Evolutionary conservation across 2,888 invertebrate species (phyloP).

Genomic region (Diaphora mendica): DNA sequence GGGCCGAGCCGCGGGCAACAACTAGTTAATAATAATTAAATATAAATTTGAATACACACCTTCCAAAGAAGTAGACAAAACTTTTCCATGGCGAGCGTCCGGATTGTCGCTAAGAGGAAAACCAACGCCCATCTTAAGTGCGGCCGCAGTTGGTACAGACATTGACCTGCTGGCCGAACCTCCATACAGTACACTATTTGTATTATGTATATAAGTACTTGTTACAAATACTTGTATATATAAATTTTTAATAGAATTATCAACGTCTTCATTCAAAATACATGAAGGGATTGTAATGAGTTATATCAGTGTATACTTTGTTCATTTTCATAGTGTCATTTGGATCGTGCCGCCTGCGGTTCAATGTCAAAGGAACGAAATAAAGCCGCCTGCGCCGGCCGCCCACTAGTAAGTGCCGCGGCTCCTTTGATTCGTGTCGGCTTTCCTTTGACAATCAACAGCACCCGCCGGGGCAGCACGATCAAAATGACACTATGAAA

Average conservation of each 20-base stretch:
- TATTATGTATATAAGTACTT: slow-evolving; percentile 10
- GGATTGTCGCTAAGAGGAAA: slow-evolving; percentile 92
- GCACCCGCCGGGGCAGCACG: too few species aligned
- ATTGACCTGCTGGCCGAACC: slow-evolving; percentile 87
- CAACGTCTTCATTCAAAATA: neutral
- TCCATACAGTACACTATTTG: slow-evolving; percentile 61
- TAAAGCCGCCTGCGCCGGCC: too few species aligned
- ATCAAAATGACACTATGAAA: too few species aligned
- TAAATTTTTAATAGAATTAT: neutral
- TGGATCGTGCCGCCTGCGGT: too few species aligned
- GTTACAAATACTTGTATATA: slow-evolving; percentile 3
- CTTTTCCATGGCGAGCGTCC: slow-evolving; percentile 90
- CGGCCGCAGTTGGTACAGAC: slow-evolving; percentile 92
- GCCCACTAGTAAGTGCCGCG: too few species aligned
- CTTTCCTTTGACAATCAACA: too few species aligned
- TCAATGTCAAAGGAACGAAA: too few species aligned
- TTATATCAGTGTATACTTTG: too few species aligned
- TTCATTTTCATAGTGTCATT: too few species aligned
- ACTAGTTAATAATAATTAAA: neutral
- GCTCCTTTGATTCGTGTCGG: too few species aligned
- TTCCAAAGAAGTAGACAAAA: slow-evolving; percentile 87
- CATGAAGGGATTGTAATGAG: neutral
- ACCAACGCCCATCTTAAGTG: slow-evolving; percentile 94
- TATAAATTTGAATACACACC: slow-evolving; percentile 67
- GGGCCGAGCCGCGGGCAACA: too few species aligned